A percentile compares a stretch with the other conserved stretches of the same genome.
phyloP scores from a whole-genome alignment of 1,140 invertebrate genomes.

The Ips typographus region DNA sequence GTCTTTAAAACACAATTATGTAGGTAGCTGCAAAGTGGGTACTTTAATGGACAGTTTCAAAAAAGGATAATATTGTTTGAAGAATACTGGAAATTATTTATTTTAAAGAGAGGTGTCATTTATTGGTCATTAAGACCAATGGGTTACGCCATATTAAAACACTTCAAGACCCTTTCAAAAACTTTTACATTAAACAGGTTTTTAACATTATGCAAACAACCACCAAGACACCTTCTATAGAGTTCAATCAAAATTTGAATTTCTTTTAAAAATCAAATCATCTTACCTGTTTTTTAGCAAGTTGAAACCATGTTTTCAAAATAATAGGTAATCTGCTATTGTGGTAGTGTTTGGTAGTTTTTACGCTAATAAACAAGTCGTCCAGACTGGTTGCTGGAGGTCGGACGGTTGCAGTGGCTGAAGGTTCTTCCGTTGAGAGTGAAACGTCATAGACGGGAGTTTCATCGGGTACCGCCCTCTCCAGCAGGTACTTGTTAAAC shows the following conservation, averaged over 20 bases:
- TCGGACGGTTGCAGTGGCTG: slow-evolving; percentile 61
- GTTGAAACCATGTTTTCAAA: slow-evolving; percentile 89
- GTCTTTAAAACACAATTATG: too few relatives aligned
- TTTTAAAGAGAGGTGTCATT: too few relatives aligned
- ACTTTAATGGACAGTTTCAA: too few relatives aligned
- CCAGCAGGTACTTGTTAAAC: slow-evolving; percentile 34
- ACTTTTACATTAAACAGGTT: background rate
- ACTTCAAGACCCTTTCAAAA: too few relatives aligned
- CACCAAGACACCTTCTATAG: background rate
- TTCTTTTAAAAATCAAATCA: slow-evolving; percentile 11
- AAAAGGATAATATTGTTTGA: too few relatives aligned
- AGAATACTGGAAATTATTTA: too few relatives aligned
- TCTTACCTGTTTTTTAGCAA: slow-evolving; percentile 85
- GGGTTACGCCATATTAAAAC: too few relatives aligned
- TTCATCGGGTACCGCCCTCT: slow-evolving; percentile 40
- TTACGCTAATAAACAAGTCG: slow-evolving; percentile 92
- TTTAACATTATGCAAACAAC: background rate
- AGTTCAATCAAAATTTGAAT: background rate
- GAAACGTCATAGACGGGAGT: slow-evolving; percentile 8
- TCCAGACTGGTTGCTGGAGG: slow-evolving; percentile 71
- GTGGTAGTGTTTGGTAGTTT: slow-evolving; percentile 89
- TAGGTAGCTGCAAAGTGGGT: too few relatives aligned
- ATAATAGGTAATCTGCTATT: slow-evolving; percentile 80
- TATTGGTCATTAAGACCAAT: too few relatives aligned
- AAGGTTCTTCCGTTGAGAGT: slow-evolving; percentile 51